These are phyloP conservation scores for Notiomystis cincta DNA, from an alignment of 2,113 vertebrate genomes.

Conservation along the genomic window DNA sequence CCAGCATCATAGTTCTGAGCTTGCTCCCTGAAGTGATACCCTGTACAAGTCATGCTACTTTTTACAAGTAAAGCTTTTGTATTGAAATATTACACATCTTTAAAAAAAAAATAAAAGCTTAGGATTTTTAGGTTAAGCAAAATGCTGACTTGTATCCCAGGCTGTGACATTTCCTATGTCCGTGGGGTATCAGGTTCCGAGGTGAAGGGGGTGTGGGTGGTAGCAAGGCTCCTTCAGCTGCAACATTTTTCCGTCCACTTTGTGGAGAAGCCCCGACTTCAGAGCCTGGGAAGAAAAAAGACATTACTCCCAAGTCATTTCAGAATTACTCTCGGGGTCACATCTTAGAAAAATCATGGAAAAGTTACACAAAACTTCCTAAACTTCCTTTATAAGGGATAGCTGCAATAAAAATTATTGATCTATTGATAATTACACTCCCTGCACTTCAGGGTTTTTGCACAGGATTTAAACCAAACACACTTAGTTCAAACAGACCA, in stretches of 20 bases:
- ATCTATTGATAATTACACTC: background rate
- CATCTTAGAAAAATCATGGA: background rate
- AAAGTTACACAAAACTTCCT: background rate
- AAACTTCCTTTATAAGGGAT: background rate
- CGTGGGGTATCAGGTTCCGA: slow-evolving; percentile 88
- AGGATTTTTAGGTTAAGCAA: background rate
- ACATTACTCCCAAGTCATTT: background rate
- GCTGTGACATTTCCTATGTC: slow-evolving; percentile 97
- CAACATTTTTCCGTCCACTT: slow-evolving; percentile 79
- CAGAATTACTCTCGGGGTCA: background rate
- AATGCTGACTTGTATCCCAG: slow-evolving; percentile 93
- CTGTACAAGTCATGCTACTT: background rate
- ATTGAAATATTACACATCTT: background rate
- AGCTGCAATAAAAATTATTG: background rate
- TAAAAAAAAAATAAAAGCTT: background rate
- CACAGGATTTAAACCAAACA: background rate
- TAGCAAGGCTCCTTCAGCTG: slow-evolving; percentile 81
- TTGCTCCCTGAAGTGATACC: background rate
- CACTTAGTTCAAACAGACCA: background rate
- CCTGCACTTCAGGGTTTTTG: background rate
- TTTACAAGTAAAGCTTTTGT: background rate
- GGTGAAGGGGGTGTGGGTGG: slow-evolving; percentile 92
- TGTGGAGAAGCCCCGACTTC: slow-evolving; percentile 89
- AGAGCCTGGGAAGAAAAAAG: slow-evolving; percentile 71
- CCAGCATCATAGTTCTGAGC: background rate